A percentile compares a stretch with the other conserved stretches of the same genome.
Conservation (phyloP, 2,113 vertebrate species). For the Papio anubis region DNA sequence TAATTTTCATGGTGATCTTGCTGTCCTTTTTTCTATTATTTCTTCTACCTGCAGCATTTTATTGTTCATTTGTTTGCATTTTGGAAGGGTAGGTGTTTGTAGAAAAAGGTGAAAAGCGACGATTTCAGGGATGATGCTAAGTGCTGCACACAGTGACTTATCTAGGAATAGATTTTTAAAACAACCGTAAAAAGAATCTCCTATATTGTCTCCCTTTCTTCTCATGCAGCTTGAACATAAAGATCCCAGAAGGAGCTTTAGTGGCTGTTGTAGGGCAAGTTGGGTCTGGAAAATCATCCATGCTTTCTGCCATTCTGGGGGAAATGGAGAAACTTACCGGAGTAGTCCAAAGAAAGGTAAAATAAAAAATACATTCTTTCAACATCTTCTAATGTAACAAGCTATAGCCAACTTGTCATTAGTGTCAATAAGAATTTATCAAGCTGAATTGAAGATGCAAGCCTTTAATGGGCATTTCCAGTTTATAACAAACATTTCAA, state of each 20-base stretch:
- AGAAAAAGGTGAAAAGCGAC: background rate
- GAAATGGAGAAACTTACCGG: slow-evolving; percentile 86
- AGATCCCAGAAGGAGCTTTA: slow-evolving; percentile 80
- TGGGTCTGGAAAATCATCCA: slow-evolving; percentile 86
- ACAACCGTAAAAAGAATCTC: background rate
- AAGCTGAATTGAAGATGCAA: slow-evolving; percentile 28
- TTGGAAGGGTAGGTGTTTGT: background rate
- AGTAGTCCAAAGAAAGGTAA: slow-evolving; percentile 81
- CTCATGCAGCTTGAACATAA: slow-evolving; percentile 80
- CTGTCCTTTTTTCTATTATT: background rate
- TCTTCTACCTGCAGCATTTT: background rate
- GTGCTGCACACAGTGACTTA: background rate
- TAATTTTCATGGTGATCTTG: background rate
- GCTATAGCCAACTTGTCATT: background rate
- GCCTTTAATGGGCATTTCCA: slow-evolving; percentile 40
- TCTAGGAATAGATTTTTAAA: background rate
- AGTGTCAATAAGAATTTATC: background rate
- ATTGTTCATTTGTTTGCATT: background rate
- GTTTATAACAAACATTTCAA: slow-evolving; percentile 50
- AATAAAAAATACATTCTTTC: background rate
- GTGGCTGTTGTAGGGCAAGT: slow-evolving; percentile 85
- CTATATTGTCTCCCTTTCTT: background rate
- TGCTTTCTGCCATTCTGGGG: slow-evolving; percentile 86
- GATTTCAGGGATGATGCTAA: background rate
- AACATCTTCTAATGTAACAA: background rate